Base-by-base conservation (phyloP, 2,113 vertebrate genomes). In the Antigone vipio region DNA sequence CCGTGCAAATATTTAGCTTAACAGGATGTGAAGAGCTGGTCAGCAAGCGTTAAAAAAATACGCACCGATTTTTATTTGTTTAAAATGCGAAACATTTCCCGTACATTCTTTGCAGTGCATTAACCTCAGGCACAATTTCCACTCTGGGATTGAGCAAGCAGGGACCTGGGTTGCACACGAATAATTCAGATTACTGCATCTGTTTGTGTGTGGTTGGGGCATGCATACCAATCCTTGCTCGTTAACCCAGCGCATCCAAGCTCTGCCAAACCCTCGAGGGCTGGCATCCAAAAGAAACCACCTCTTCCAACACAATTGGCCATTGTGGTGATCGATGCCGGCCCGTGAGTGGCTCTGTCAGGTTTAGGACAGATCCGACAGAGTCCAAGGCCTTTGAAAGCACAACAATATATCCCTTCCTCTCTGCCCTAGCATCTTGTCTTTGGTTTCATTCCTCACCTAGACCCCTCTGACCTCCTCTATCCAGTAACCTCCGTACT, bases 1-100 rank as follows among this genome's bases (percentile, higher is more conserved):
- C 95, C 94, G 9, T 93, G 95, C 97, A 98, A 98, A 98, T 96
- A 97, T 97, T 97, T 97, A 96, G 96, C 90, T 97, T 97, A 96
- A 84, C 92, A 90, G 97, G 97, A 97, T 97, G 96, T 97, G 96
- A 97, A 95, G 96, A 96, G 92, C 90, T 95, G 97, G 95, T 93
- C 95, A 96, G 95, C 95, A 96, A 97, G 96, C 95, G 30, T 95
- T 96, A 96, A 80, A 86, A 95, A 96, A 97, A 97, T 95, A 97
- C 2, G 50, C 95, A 80, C 84, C 63, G 89, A 96, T 96, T 93
- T 95, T 68, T 97, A 96, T 97, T 96, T 95, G 92, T 96, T 98
- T 97, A 93, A 97, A 97, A 97, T 34, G 62, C 58, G 5, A 97
- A 97, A 96, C 90, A 93, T 97, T 97, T 98, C 95, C 96, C 93